phyloP scores from a whole-genome alignment of 2,888 invertebrate genomes.

The Iselma pallidipennis region DNA sequence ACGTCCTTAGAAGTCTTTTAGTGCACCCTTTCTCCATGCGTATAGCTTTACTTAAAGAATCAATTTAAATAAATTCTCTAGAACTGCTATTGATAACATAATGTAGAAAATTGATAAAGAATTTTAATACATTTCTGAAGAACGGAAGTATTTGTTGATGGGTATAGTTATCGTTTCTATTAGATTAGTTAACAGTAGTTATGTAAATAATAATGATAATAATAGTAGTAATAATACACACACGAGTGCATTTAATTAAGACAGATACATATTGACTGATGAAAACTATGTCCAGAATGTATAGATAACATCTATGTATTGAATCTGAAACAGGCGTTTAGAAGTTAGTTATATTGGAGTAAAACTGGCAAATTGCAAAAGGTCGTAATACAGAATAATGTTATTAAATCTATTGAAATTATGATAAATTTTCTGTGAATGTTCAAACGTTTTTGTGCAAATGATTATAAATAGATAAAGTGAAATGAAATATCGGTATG shows the following conservation, averaged over 20 bases:
- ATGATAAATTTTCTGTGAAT: constrained; percentile 43
- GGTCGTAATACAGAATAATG: constrained; percentile 23
- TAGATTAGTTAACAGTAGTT: constrained; percentile 1
- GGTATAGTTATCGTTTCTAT: neutral
- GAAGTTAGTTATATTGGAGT: constrained; percentile 35
- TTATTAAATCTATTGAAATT: constrained; percentile 45
- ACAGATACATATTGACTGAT: constrained; percentile 39
- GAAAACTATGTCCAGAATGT: constrained; percentile 46
- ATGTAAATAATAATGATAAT: neutral
- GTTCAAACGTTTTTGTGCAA: constrained; percentile 35
- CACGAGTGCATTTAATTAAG: constrained; percentile 14
- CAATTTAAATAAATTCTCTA: neutral
- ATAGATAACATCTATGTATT: constrained; percentile 47
- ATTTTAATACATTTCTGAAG: neutral
- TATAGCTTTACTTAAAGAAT: neutral
- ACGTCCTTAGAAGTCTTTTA: too few species aligned
- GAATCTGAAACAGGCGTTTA: constrained; percentile 44
- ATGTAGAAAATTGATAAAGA: neutral
- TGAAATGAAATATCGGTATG: too few species aligned
- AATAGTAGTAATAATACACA: neutral
- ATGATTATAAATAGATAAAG: too few species aligned
- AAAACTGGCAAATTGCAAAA: constrained; percentile 5
- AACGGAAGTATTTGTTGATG: neutral
- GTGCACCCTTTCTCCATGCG: too few species aligned
- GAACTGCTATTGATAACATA: neutral